phyloP scores from a whole-genome alignment of 2,797 vertebrate species.

The Pangasius larnaudii region DNA sequence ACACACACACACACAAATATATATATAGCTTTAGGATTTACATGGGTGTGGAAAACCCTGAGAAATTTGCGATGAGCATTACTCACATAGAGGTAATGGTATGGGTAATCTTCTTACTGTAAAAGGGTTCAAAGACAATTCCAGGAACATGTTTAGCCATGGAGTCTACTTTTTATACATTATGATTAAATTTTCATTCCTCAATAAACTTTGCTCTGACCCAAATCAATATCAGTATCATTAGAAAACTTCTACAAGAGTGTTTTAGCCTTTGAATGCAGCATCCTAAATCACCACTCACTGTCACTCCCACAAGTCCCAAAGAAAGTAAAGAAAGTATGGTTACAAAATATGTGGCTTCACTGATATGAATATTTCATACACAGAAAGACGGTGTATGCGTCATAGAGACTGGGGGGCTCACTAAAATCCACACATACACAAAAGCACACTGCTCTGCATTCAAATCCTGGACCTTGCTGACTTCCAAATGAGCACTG shows the following conservation, averaged over 20 bases:
- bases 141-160: constrained; percentile 3
- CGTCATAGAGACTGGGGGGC: constrained; percentile 27
- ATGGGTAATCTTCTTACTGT: constrained; percentile 10
- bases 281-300: constrained; percentile 9
- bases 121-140: constrained; percentile 15
- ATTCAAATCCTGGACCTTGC: constrained; percentile 50
- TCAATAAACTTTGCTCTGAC: constrained; percentile 8
- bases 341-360: constrained; percentile 24
- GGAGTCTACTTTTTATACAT: constrained; percentile 5
- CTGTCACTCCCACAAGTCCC: neutral
- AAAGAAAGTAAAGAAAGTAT: constrained; percentile 20
- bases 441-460: constrained; percentile 21
- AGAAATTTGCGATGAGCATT: neutral
- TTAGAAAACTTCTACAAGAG: constrained; percentile 10
- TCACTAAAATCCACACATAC: constrained; percentile 33
- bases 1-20: too few relatives aligned
- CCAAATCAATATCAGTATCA: neutral
- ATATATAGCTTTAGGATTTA: neutral
- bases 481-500: constrained; percentile 51
- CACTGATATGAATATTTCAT: constrained; percentile 50
- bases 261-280: neutral
- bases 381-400: constrained; percentile 7
- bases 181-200: constrained; percentile 39
- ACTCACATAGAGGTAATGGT: neutral
- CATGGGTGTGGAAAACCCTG: neutral